Evolutionary conservation across 1,140 invertebrate species (phyloP).

Genomic region (Drosophila parvula): DNA sequence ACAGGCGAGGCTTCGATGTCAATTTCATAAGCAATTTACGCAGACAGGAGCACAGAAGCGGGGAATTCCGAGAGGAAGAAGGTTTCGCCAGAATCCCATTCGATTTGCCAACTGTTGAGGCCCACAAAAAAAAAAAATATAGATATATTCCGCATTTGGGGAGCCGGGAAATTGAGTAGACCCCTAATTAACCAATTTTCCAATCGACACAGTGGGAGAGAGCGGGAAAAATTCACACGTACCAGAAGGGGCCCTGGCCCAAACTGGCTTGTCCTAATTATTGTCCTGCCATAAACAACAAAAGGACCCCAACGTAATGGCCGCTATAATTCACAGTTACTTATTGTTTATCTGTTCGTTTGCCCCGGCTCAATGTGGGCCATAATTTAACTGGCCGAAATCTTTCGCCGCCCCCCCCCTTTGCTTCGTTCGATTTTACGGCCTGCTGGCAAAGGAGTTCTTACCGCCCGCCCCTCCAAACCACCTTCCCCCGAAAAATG

Average conservation of each 20-base stretch:
- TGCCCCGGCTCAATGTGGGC: conserved; percentile 72
- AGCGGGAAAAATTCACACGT: conserved; percentile 50
- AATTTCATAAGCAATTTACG: conserved; percentile 81
- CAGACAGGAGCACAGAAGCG: conserved; percentile 23
- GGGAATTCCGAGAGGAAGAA: background rate
- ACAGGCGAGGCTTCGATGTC: conserved; percentile 69
- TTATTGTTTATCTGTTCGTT: conserved; percentile 82
- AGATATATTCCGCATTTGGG: conserved; percentile 15
- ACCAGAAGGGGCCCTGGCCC: conserved; percentile 13
- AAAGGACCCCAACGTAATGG: conserved; percentile 69
- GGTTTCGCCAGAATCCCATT: conserved; percentile 37
- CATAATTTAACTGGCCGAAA: conserved; percentile 65
- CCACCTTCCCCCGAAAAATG: background rate
- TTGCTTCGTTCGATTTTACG: conserved; percentile 57
- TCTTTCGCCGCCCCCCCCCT: conserved; percentile 12
- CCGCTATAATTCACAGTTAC: conserved; percentile 83
- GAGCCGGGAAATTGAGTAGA: conserved; percentile 30
- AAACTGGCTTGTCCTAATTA: conserved; percentile 64
- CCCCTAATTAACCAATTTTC: conserved; percentile 77
- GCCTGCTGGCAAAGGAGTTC: conserved; percentile 8
- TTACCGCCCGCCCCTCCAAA: background rate
- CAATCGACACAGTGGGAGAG: background rate
- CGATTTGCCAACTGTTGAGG: conserved; percentile 77
- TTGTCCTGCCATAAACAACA: conserved; percentile 79
- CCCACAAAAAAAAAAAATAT: background rate